Evolutionary conservation across 1,140 invertebrate genomes (phyloP).

Genomic region (Pectinophora gossypiella): DNA sequence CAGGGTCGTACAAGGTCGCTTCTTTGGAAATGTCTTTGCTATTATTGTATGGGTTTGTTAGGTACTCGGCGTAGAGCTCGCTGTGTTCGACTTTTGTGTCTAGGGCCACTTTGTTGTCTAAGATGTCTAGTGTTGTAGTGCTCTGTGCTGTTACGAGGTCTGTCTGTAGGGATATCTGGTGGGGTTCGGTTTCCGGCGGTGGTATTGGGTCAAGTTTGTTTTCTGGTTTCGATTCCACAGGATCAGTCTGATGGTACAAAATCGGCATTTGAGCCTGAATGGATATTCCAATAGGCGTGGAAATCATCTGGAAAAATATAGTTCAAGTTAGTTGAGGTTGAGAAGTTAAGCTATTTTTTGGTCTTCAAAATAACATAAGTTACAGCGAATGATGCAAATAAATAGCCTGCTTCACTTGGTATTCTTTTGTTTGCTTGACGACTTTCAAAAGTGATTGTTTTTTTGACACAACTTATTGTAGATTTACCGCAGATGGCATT

Average conservation of each 20-base stretch:
- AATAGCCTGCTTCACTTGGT: too few relatives aligned
- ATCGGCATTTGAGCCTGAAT: slow-evolving; percentile 56
- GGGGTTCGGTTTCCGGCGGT: slow-evolving; percentile 21
- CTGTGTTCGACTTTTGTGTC: slow-evolving; percentile 40
- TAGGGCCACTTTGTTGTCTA: slow-evolving; percentile 10
- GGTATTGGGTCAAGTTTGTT: slow-evolving; percentile 4
- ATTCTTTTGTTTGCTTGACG: too few relatives aligned
- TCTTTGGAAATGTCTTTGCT: slow-evolving; percentile 39
- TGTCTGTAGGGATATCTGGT: too few relatives aligned
- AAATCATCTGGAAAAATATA: slow-evolving; percentile 75
- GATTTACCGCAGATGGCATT: too few relatives aligned
- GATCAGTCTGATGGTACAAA: too few relatives aligned
- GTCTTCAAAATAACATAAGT: too few relatives aligned
- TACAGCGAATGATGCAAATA: too few relatives aligned
- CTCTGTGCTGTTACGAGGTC: slow-evolving; percentile 22
- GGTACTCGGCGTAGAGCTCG: slow-evolving; percentile 74
- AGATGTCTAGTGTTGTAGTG: slow-evolving; percentile 16
- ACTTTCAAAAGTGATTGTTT: too few relatives aligned
- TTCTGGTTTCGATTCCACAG: too few relatives aligned
- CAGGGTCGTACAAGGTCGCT: slow-evolving; percentile 44
- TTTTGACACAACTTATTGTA: too few relatives aligned
- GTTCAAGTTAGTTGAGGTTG: too few relatives aligned
- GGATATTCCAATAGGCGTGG: slow-evolving; percentile 77
- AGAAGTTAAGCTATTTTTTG: too few relatives aligned
- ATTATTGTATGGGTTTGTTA: slow-evolving; percentile 75